Base-by-base conservation (phyloP, 2,888 invertebrate genomes). In the Cryptophagus acutangulus region DNA sequence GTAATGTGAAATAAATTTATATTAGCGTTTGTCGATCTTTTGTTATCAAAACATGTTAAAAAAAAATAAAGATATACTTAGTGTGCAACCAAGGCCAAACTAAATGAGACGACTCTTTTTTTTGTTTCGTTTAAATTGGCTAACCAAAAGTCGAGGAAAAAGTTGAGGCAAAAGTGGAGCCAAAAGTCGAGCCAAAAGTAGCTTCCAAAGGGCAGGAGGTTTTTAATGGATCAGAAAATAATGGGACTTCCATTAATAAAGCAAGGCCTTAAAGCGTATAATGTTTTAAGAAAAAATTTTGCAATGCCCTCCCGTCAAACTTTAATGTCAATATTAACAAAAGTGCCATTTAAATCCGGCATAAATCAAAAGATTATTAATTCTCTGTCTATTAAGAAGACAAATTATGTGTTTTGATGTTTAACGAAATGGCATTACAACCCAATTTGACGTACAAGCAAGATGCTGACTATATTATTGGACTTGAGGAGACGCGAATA, bases 161-260 rank as follows among this genome's bases (percentile, higher is more conserved):
- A n/a, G n/a, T n/a, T n/a, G n/a, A n/a, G n/a, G n/a, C n/a, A n/a
- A n/a, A n/a, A n/a, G n/a, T n/a, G n/a, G n/a, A n/a, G n/a, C n/a
- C n/a, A n/a, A n/a, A n/a, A n/a, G n/a, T n/a, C n/a, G n/a, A n/a
- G n/a, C n/a, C n/a, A n/a, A n/a, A 20, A 20, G 9, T 9, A 9
- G 20, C 20, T 8, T 20, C 35, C 45, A 8, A 31, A 37, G 17
- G 41, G 38, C 2, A 2, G 44, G 2, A 8, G 40, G 5, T 44
- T 33, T 29, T 37, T 33, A 2, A 6, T 40, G 3, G 38, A 45
- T 6, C 28, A 41, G 9, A 45, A 45, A 25, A 18, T 45, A n/a
- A 18, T 43, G n/a, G 24, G 30, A 8, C 12, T 43, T 14, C 9
- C 36, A 2, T 20, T 43, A 14, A 9, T 28, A 2, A 45, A 41